These are phyloP conservation scores for Polypedilum vanderplanki DNA, from an alignment of 1,140 invertebrate species.

Conservation along the genomic window DNA sequence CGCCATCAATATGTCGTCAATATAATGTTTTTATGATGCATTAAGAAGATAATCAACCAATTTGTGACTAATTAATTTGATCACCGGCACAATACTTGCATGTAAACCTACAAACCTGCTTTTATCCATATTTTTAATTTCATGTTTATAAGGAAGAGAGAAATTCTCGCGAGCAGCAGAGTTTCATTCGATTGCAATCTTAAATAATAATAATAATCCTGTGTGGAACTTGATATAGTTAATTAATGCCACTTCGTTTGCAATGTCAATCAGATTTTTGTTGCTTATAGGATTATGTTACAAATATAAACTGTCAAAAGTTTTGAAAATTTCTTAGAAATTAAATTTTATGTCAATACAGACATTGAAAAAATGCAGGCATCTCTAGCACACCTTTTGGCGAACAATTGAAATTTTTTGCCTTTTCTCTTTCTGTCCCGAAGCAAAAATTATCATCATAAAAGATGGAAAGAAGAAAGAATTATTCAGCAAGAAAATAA, in stretches of 20 bases:
- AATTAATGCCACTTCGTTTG: no score
- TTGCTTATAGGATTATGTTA: no score
- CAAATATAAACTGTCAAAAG: no score
- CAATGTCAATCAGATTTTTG: no score
- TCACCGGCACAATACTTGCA: neutral
- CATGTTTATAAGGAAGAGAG: neutral
- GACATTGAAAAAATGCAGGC: neutral
- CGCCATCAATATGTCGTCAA: neutral
- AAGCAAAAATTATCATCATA: constrained; percentile 19
- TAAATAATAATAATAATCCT: no score
- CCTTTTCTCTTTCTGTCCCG: neutral
- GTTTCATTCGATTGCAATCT: neutral
- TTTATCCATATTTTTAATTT: neutral
- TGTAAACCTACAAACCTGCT: neutral
- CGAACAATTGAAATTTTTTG: constrained; percentile 11
- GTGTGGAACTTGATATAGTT: no score
- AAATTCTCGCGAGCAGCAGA: neutral
- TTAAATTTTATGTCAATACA: no score
- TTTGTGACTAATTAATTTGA: neutral
- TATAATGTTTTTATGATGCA: neutral
- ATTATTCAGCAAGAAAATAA: constrained; percentile 13
- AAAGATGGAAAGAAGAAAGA: constrained; percentile 1
- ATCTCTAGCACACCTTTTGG: neutral
- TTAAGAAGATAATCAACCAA: neutral
- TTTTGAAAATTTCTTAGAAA: no score